These are phyloP conservation scores for Bettongia penicillata DNA, from an alignment of 2,113 vertebrate genomes.

Conservation along the genomic window DNA sequence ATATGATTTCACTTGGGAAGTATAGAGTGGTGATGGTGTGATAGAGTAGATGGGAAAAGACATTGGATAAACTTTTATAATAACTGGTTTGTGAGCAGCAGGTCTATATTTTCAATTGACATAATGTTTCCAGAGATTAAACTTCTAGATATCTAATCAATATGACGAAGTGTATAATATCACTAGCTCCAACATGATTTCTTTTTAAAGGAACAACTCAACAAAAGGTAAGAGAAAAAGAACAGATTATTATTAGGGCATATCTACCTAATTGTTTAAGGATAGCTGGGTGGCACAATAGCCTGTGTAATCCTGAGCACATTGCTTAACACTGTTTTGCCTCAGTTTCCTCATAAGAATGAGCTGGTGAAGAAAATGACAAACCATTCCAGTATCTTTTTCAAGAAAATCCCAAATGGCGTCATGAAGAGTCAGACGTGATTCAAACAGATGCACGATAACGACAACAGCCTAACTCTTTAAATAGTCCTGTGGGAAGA, in stretches of 20 bases:
- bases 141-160: conserved; percentile 8
- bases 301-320: too few species aligned
- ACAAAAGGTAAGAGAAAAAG: neutral
- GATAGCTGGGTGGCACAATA: too few species aligned
- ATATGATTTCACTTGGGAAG: neutral
- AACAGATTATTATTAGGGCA: neutral
- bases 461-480: neutral
- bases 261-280: neutral
- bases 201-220: neutral
- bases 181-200: neutral
- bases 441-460: neutral
- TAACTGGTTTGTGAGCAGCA: neutral
- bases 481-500: neutral
- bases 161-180: neutral
- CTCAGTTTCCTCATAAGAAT: too few species aligned
- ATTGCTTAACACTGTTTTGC: too few species aligned
- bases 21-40: neutral
- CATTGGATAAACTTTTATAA: neutral
- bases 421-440: neutral
- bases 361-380: too few species aligned
- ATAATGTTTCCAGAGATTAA: neutral
- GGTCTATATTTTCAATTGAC: neutral
- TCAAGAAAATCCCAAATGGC: neutral
- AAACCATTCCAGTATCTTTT: too few species aligned
- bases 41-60: neutral